A percentile compares a stretch with the other conserved stretches of the same genome.
Conservation (phyloP, 2,888 invertebrate species). For the Endotricha flammealis region DNA sequence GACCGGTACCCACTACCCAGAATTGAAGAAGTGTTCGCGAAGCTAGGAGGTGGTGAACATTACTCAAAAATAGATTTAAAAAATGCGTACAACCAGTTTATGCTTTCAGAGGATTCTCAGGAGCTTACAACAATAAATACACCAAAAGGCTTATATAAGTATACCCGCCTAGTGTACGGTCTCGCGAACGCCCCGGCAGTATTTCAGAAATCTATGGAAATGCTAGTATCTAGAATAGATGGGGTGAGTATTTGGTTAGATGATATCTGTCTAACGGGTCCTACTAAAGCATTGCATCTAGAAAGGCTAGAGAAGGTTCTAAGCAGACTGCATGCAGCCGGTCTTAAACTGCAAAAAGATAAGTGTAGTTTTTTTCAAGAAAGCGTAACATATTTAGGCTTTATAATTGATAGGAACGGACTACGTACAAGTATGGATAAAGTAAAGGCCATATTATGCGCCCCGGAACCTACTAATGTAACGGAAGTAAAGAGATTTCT, state of each 20-base stretch:
- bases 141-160: constrained; percentile 19
- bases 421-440: constrained; percentile 19
- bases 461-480: constrained; percentile 19
- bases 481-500: constrained; percentile 26
- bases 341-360: constrained; percentile 14
- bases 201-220: constrained; percentile 24
- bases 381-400: constrained; percentile 21
- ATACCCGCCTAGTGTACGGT: no score
- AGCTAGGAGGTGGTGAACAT: constrained; percentile 13
- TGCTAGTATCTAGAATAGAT: constrained; percentile 21
- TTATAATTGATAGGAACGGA: constrained; percentile 18
- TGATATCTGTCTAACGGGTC: constrained; percentile 24
- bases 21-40: constrained; percentile 5
- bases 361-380: constrained; percentile 16
- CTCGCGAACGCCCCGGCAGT: no score
- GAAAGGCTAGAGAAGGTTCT: constrained; percentile 18
- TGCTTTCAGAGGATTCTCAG: constrained; percentile 14
- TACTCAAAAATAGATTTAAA: constrained; percentile 17
- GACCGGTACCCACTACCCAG: constrained; percentile 7
- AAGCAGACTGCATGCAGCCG: constrained; percentile 17
- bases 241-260: constrained; percentile 24
- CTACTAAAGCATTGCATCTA: constrained; percentile 9
- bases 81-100: constrained; percentile 21
- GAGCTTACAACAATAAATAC: constrained; percentile 21
- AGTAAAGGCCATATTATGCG: constrained; percentile 23